phyloP scores from a whole-genome alignment of 2,113 vertebrate species.

The Dasypus novemcinctus region DNA sequence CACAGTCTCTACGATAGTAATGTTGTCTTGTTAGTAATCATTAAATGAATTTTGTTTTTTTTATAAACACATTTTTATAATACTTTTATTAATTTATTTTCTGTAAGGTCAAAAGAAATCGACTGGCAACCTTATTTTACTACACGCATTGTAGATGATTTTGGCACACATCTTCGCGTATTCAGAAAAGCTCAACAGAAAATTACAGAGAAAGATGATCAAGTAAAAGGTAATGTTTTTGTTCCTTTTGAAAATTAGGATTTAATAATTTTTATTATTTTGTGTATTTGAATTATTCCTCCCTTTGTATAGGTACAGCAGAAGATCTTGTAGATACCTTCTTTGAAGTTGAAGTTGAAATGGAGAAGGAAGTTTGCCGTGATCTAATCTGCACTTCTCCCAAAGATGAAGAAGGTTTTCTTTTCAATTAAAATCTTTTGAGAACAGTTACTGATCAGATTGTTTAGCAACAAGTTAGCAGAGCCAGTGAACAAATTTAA shows the following conservation, averaged over 20 bases:
- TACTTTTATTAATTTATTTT: conserved; percentile 59
- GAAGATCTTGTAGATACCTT: conserved; percentile 97
- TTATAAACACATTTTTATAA: background rate
- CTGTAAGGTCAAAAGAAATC: conserved; percentile 96
- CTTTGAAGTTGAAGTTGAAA: conserved; percentile 98
- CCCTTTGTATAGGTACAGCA: conserved; percentile 84
- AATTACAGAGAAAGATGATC: conserved; percentile 93
- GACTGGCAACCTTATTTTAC: conserved; percentile 99
- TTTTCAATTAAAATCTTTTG: conserved; percentile 64
- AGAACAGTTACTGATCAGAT: conserved; percentile 1
- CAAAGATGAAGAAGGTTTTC: conserved; percentile 97
- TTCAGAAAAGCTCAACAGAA: conserved; percentile 98
- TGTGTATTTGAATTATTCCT: conserved; percentile 40
- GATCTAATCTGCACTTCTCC: conserved; percentile 96
- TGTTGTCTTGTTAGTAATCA: conserved; percentile 3
- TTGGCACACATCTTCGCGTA: conserved; percentile 97
- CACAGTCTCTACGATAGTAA: background rate
- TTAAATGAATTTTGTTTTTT: conserved; percentile 31
- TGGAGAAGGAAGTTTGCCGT: conserved; percentile 98
- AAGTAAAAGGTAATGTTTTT: conserved; percentile 87
- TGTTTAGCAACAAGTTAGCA: conserved; percentile 50
- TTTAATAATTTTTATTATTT: background rate
- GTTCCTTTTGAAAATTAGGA: background rate
- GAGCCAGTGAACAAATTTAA: background rate
- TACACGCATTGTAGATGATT: conserved; percentile 97